Evolutionary conservation across 2,113 vertebrate genomes (phyloP).

Genomic region (Crotalus viridis): DNA sequence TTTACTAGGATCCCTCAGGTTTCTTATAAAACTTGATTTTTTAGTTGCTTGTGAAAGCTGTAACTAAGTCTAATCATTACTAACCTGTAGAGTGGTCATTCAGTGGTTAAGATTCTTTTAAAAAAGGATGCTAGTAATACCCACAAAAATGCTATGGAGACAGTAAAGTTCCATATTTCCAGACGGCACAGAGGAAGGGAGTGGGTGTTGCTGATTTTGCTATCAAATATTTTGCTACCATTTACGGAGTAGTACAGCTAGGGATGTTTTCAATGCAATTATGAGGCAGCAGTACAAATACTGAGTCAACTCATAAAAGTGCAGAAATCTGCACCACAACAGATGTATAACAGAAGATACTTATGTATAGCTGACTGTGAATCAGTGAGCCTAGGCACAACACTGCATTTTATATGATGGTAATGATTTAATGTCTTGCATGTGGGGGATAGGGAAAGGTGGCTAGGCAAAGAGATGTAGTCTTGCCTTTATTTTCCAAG

Average conservation of each 20-base stretch:
- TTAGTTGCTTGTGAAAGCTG: neutral
- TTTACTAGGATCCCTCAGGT: neutral
- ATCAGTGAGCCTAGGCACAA: slow-evolving; percentile 50
- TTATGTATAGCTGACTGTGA: slow-evolving; percentile 59
- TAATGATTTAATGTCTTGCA: slow-evolving; percentile 43
- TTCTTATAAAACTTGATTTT: neutral
- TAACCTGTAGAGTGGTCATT: neutral
- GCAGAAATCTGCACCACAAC: slow-evolving; percentile 60
- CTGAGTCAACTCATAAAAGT: slow-evolving; percentile 67
- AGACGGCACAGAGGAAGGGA: slow-evolving; percentile 53
- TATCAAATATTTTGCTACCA: slow-evolving; percentile 71
- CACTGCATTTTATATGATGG: slow-evolving; percentile 23
- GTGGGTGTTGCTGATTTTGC: slow-evolving; percentile 62
- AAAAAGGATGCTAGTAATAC: neutral
- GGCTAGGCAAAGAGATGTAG: neutral
- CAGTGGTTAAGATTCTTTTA: neutral
- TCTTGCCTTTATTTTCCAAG: neutral
- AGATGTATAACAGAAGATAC: slow-evolving; percentile 64
- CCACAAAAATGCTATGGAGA: slow-evolving; percentile 14
- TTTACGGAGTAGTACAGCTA: slow-evolving; percentile 63
- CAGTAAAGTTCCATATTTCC: slow-evolving; percentile 31
- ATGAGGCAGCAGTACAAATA: slow-evolving; percentile 68
- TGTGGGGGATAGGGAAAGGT: slow-evolving; percentile 15
- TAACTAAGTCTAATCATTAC: neutral
- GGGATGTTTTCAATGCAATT: slow-evolving; percentile 65